Percentiles rank a stretch among this genome's conserved stretches.
Evolutionary conservation across 2,888 invertebrate genomes (phyloP).

Genomic region (Pandemis cinnamomeana): DNA sequence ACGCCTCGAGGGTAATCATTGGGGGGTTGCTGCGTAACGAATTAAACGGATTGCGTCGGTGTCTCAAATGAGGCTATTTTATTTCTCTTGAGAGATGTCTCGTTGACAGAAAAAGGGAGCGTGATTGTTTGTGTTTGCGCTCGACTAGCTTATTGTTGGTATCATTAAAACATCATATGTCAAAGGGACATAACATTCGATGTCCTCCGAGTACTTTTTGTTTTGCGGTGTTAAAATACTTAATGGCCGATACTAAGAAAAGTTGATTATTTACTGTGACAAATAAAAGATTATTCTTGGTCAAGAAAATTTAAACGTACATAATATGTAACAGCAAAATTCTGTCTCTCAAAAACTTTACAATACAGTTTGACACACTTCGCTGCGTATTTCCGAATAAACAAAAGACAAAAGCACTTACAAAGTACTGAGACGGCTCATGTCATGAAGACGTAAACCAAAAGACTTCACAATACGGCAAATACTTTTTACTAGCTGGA

Average conservation of each 20-base stretch:
- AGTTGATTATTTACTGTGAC: too few species aligned
- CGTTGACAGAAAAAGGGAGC: conserved; percentile 58
- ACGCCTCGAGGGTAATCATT: conserved; percentile 78
- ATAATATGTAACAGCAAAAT: background rate
- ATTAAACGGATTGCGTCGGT: conserved; percentile 82
- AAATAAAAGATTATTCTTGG: background rate
- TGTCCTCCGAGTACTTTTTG: background rate
- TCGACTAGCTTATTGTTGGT: conserved; percentile 50
- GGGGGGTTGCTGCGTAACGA: conserved; percentile 79
- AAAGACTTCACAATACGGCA: conserved; percentile 50
- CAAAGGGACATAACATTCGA: background rate
- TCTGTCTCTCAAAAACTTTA: background rate
- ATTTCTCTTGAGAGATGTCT: conserved; percentile 72
- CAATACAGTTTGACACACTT: background rate
- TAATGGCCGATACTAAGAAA: background rate
- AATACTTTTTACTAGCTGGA: conserved; percentile 64
- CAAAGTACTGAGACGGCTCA: conserved; percentile 50
- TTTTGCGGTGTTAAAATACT: background rate
- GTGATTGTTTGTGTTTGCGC: conserved; percentile 66
- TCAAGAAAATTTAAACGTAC: background rate
- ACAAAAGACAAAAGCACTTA: conserved; percentile 42
- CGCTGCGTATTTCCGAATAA: background rate
- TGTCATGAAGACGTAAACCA: conserved; percentile 57
- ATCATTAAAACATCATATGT: background rate
- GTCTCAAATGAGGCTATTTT: conserved; percentile 82